Evolutionary conservation across 92 coral and sea anemone species (phyloP).

Genomic region (Porites cylindrica): DNA sequence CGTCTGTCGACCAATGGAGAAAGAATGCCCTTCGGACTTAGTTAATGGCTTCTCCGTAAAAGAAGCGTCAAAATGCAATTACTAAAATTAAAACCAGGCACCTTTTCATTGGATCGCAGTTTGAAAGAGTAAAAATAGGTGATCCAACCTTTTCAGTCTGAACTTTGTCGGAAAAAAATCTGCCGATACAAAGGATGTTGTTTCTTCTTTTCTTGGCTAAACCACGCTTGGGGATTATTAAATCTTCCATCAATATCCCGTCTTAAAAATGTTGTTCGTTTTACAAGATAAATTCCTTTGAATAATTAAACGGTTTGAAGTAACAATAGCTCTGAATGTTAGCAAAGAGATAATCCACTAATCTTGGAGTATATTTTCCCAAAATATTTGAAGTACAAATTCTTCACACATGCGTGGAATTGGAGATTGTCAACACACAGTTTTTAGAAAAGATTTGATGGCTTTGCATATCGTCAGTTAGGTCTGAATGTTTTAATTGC

Average conservation of each 20-base stretch:
- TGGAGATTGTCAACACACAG: background rate
- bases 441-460: background rate
- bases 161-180: background rate
- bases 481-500: background rate
- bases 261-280: background rate
- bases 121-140: background rate
- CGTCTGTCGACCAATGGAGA: constrained; percentile 24
- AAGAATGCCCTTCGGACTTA: background rate
- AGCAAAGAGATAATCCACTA: no score
- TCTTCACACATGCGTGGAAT: background rate
- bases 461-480: background rate
- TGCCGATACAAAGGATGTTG: background rate
- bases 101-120: background rate
- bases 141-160: background rate
- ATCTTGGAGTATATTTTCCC: no score
- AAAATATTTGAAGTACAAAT: no score
- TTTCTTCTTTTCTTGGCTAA: background rate
- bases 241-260: no score
- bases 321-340: background rate
- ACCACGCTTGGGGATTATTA: no score
- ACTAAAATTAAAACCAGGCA: background rate
- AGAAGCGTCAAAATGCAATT: background rate
- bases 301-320: no score
- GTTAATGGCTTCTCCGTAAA: constrained; percentile 28
- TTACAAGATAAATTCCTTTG: background rate